Percentiles rank a stretch among this genome's conserved stretches.
Conservation (phyloP, 2,797 vertebrate species). For the Pangasius krempfi region DNA sequence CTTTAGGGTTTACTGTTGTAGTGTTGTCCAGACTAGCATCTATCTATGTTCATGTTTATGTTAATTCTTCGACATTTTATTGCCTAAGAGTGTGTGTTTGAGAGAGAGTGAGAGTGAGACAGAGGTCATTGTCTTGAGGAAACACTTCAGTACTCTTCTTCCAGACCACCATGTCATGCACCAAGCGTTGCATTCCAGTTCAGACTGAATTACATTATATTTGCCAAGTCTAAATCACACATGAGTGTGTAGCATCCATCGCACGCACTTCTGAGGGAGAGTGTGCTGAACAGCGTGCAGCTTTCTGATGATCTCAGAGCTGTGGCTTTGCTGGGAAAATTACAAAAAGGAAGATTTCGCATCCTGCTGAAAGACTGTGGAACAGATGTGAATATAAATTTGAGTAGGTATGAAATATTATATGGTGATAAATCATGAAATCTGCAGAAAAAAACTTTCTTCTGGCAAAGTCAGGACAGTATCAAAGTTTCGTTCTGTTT, state of each 20-base stretch:
- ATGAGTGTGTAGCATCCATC: slow-evolving; percentile 44
- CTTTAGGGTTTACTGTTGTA: background rate
- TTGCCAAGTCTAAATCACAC: slow-evolving; percentile 52
- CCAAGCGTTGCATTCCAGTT: slow-evolving; percentile 47
- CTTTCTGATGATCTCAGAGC: slow-evolving; percentile 42
- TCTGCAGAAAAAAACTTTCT: background rate
- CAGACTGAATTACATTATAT: slow-evolving; percentile 47
- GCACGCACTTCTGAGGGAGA: slow-evolving; percentile 34
- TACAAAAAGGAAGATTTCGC: slow-evolving; percentile 29
- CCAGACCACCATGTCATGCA: slow-evolving; percentile 48
- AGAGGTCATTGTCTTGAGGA: slow-evolving; percentile 32
- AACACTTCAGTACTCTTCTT: slow-evolving; percentile 48
- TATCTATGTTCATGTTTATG: slow-evolving; percentile 55
- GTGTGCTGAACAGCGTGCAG: slow-evolving; percentile 29
- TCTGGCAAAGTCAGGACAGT: slow-evolving; percentile 15
- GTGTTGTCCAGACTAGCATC: slow-evolving; percentile 48
- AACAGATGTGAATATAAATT: slow-evolving; percentile 37
- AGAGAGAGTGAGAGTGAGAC: slow-evolving; percentile 34
- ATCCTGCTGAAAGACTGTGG: slow-evolving; percentile 25
- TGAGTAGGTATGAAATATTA: slow-evolving; percentile 22
- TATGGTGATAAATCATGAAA: slow-evolving; percentile 27
- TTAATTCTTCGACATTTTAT: slow-evolving; percentile 25
- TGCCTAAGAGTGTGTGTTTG: slow-evolving; percentile 21
- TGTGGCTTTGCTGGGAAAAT: slow-evolving; percentile 32
- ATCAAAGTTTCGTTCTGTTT: slow-evolving; percentile 30